phyloP scores from a whole-genome alignment of 2,888 invertebrate genomes.

The Andrena dorsata region DNA sequence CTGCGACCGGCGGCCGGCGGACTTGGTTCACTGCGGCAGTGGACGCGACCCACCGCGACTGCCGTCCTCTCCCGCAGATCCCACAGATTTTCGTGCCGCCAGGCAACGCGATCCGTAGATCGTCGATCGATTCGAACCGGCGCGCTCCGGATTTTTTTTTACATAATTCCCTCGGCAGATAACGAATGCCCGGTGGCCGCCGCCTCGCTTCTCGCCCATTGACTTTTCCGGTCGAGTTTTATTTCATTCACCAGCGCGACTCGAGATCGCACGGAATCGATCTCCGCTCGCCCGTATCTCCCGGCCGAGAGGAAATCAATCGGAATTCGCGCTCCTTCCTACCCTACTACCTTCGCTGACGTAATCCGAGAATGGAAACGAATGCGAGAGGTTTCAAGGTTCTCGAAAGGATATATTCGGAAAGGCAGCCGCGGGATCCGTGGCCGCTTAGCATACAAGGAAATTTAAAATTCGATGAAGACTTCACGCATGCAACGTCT shows the following conservation, averaged over 20 bases:
- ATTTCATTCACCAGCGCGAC: neutral
- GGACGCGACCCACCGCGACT: neutral
- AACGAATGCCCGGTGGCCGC: too few relatives aligned
- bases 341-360: neutral
- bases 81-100: too few relatives aligned
- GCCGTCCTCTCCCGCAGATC: neutral
- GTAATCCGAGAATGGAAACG: conserved; percentile 1
- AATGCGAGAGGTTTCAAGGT: conserved; percentile 15
- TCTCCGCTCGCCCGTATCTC: neutral
- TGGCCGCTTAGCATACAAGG: neutral
- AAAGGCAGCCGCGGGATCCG: neutral
- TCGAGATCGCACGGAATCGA: neutral
- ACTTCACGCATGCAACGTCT: conserved; percentile 28
- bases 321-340: neutral
- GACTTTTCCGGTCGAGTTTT: too few relatives aligned
- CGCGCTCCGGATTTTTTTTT: too few relatives aligned
- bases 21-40: neutral
- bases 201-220: too few relatives aligned
- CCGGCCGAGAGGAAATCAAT: neutral
- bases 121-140: too few relatives aligned
- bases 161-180: too few relatives aligned
- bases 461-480: conserved; percentile 64
- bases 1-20: conserved; percentile 12
- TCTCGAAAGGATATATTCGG: conserved; percentile 1
- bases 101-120: too few relatives aligned